These are phyloP conservation scores for Lycophotia porphyrea DNA, from an alignment of 2,888 invertebrate genomes.

Conservation along the genomic window DNA sequence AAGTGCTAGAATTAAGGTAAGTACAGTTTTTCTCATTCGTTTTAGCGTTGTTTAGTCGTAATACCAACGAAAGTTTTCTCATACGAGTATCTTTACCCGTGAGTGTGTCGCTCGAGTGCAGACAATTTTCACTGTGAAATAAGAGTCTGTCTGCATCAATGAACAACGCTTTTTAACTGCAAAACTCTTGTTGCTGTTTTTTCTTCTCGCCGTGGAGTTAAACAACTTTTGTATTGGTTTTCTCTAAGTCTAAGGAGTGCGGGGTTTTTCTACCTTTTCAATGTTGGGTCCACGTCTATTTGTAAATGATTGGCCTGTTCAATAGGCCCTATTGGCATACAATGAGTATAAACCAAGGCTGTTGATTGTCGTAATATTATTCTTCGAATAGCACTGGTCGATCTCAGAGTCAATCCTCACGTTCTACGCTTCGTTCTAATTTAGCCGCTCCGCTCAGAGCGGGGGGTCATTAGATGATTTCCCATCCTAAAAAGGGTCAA, in stretches of 20 bases:
- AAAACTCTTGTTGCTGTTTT: constrained; percentile 20
- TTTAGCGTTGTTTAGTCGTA: neutral
- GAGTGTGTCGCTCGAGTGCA: constrained; percentile 17
- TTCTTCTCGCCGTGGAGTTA: neutral
- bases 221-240: neutral
- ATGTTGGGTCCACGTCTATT: neutral
- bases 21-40: neutral
- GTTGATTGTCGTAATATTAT: neutral
- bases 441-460: no score
- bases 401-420: neutral
- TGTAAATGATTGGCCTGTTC: neutral
- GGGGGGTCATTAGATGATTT: no score
- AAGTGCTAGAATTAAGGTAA: no score
- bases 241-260: neutral
- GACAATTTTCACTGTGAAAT: constrained; percentile 26
- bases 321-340: neutral
- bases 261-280: neutral
- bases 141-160: constrained; percentile 22
- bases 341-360: neutral
- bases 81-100: constrained; percentile 5
- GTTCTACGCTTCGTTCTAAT: neutral
- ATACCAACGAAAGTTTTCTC: neutral
- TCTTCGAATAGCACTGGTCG: neutral
- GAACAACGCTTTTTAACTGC: constrained; percentile 36
- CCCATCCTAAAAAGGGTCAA: no score